These are phyloP conservation scores for Sander lucioperca DNA, from an alignment of 2,113 vertebrate species.

Conservation along the genomic window DNA sequence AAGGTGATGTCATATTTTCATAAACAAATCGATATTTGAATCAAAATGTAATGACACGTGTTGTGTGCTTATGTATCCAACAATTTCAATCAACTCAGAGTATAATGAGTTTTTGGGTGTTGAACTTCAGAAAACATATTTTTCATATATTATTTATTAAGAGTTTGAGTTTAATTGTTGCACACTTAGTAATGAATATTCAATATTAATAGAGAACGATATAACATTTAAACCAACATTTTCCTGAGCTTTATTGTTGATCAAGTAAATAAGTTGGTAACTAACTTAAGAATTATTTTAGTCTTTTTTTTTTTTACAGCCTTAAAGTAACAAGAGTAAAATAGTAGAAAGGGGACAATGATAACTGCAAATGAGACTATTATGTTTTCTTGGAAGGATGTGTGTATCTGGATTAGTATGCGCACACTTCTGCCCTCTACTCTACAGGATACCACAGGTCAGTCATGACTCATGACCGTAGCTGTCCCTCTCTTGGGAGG, in stretches of 20 bases:
- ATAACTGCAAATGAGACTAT: slow-evolving; percentile 15
- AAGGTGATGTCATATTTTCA: not conserved
- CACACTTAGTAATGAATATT: not conserved
- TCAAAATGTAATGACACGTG: not conserved
- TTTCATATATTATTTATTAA: not conserved
- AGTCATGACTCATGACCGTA: slow-evolving; percentile 65
- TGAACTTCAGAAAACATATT: not conserved
- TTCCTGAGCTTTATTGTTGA: not conserved
- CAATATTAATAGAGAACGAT: not conserved
- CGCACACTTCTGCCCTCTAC: slow-evolving; percentile 38
- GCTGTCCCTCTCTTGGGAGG: slow-evolving; percentile 59
- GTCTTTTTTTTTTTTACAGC: not conserved
- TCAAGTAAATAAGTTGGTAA: not conserved
- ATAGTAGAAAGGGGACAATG: not conserved
- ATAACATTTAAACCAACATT: not conserved
- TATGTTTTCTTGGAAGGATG: slow-evolving; percentile 22
- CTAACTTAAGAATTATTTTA: not conserved
- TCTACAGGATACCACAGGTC: slow-evolving; percentile 54
- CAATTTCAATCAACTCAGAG: not conserved
- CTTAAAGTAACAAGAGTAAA: not conserved
- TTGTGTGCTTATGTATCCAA: not conserved
- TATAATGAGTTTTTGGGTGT: not conserved
- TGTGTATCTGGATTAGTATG: slow-evolving; percentile 32
- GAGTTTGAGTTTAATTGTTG: not conserved
- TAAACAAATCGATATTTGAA: not conserved